Evolutionary conservation across 2,113 vertebrate genomes (phyloP), one percentile per base, ranked within the genome.

Genomic region (Heterotis niloticus): DNA sequence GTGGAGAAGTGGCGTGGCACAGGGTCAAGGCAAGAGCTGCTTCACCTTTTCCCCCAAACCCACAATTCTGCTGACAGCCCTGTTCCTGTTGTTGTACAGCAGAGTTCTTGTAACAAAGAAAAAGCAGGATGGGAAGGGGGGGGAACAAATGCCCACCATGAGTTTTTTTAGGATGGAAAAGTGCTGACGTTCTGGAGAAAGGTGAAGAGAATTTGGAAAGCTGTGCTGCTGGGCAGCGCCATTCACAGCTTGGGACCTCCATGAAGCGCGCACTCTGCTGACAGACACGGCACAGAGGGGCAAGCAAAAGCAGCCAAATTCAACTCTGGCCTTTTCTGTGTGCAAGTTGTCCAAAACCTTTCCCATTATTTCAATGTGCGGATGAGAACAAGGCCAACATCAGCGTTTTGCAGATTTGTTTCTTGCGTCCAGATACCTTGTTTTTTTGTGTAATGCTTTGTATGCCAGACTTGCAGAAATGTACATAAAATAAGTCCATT

Each of bases 41-140:
- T 67, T 67, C 65, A 26, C 54, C 24, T 64, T 51, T 68, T 69
- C 57, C 64, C 34, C 79, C 54, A 62, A 56, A 74, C 51, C 71
- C 62, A 13, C 60, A 65, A 57, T 76, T 69, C 64, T 70, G 72
- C 65, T 76, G 72, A 75, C 64, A 34, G 52, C 11, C 64, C 64
- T 44, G 20, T 69, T 80, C 79, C 79, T 69, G 71, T 76, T 69
- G 28, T 64, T 76, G 7, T 20, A n/a, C 1, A 0, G 24, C 24
- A n/a, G 44, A 20, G 69, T 54, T n/a, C 44, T 71, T 71, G 59
- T 52, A 56, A 65, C 16, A 34, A 28, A 54, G 44, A 34, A 28
- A 11, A n/a, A 71, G 59, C n/a, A 54, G 28, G 54, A 66, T 9
- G 26, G 10, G 65, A 23, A 29, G 12, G 34, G 20, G 51, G n/a